A percentile compares a stretch with the other conserved stretches of the same genome.
Evolutionary conservation across 2,888 invertebrate genomes (phyloP).

Genomic region (Watsonalla cultraria): DNA sequence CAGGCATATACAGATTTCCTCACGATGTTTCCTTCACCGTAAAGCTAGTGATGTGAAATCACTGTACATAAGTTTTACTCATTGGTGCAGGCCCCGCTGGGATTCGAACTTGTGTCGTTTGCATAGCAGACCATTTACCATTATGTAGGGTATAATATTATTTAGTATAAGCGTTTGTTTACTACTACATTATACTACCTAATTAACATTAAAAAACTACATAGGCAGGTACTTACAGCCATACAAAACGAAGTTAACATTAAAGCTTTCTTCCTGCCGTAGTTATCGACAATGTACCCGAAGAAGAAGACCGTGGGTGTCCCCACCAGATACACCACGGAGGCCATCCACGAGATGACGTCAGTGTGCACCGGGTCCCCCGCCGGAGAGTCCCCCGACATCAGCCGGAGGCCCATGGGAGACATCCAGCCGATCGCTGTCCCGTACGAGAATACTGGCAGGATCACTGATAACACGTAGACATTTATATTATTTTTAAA

Average conservation of each 20-base stretch:
- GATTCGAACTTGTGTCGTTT: no score
- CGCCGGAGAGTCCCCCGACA: constrained; percentile 62
- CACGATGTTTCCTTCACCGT: no score
- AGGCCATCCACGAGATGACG: constrained; percentile 78
- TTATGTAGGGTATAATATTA: no score
- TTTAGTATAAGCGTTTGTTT: no score
- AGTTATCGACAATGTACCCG: constrained; percentile 72
- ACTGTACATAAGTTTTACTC: no score
- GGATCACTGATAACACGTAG: constrained; percentile 58
- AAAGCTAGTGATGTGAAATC: no score
- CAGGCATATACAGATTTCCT: no score
- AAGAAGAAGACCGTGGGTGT: constrained; percentile 74
- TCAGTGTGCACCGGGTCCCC: constrained; percentile 59
- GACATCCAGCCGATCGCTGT: constrained; percentile 78
- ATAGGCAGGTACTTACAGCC: constrained; percentile 46
- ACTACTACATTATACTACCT: no score
- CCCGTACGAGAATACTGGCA: constrained; percentile 76
- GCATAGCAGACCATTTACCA: no score
- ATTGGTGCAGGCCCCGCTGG: no score
- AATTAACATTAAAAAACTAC: neutral
- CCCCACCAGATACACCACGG: constrained; percentile 75
- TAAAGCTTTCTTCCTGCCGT: constrained; percentile 72
- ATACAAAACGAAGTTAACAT: constrained; percentile 62
- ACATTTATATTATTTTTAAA: neutral
- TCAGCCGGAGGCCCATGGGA: constrained; percentile 73